Base-by-base conservation (phyloP, 2,113 vertebrate species). In the Coregonus clupeaformis region DNA sequence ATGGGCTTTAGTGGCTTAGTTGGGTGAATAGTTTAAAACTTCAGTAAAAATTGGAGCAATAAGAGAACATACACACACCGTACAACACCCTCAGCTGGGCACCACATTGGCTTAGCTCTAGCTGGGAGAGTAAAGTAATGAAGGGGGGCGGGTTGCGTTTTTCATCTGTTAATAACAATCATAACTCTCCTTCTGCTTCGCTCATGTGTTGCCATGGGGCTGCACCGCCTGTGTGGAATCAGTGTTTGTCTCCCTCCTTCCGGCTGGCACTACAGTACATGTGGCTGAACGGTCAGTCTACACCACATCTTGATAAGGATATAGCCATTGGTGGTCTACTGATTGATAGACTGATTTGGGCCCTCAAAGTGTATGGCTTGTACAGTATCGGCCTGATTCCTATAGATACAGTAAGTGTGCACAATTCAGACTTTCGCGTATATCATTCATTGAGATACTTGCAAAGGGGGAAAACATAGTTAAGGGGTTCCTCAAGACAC, bases 91-190 rank as follows among this genome's bases (percentile, higher is more conserved):
- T 84, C 69, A 84, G 80, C 81, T 84, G 81, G 24, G 47, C 74
- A 72, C 79, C 83, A 80, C 73, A 82, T 83, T 73, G 70, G 45
- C 42, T 47, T 70, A 74, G 49, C 16, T 52, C 13, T 49, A 49
- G 14, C 47, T 16, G 71, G 63, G 57, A 18, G 29, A 47, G 29
- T 65, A 64, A 6, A 0, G 49, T 67, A 55, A 72, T 67, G 68
- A 79, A 2, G 72, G 18, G 68, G 49, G 68, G 74, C 71, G 52
- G 77, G 71, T 62, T 36, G 67, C 52, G 62, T 70, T 72, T 71
- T 72, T 81, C 81, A 81, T 70, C 74, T 71, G 70, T 81, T 84
- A 81, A 79, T 74, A 79, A 20, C 64, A 74, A 79, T 70, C 76
- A 71, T 67, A 74, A 70, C 77, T 73, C 5, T 64, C 0, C 71